A percentile compares a stretch with the other conserved stretches of the same genome.
Evolutionary conservation across 2,797 vertebrate genomes (phyloP).

Genomic region (Scolopax rusticola): DNA sequence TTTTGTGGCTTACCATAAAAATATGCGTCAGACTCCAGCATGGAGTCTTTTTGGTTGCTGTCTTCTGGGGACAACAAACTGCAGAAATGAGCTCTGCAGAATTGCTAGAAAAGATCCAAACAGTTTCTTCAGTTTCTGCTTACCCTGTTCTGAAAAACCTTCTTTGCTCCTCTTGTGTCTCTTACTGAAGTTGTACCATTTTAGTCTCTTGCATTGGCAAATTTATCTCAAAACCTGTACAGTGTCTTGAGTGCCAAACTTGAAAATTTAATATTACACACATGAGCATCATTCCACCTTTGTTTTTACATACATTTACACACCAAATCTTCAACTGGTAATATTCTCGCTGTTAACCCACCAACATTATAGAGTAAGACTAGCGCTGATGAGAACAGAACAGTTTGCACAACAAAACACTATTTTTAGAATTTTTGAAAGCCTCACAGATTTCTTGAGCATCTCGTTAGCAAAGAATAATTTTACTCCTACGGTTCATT

Average conservation of each 20-base stretch:
- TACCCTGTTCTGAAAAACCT: not conserved
- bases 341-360: not conserved
- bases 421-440: not conserved
- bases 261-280: not conserved
- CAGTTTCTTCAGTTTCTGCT: not conserved
- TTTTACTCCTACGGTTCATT: not conserved
- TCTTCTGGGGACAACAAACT: constrained; percentile 23
- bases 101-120: not conserved
- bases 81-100: constrained; percentile 10
- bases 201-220: not conserved
- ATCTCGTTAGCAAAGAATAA: not conserved
- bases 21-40: constrained; percentile 52
- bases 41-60: not conserved
- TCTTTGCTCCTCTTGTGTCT: not conserved
- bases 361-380: not conserved
- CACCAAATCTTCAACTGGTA: not conserved
- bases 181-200: not conserved
- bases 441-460: not conserved
- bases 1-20: constrained; percentile 73
- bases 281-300: not conserved
- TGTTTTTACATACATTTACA: not conserved
- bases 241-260: not conserved
- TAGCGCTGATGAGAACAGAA: not conserved
- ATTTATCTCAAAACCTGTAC: not conserved
- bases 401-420: not conserved